Percentiles rank a stretch among this genome's conserved stretches.
These are phyloP conservation scores for Acomys russatus DNA, from an alignment of 2,797 vertebrate genomes.

Conservation along the genomic window DNA sequence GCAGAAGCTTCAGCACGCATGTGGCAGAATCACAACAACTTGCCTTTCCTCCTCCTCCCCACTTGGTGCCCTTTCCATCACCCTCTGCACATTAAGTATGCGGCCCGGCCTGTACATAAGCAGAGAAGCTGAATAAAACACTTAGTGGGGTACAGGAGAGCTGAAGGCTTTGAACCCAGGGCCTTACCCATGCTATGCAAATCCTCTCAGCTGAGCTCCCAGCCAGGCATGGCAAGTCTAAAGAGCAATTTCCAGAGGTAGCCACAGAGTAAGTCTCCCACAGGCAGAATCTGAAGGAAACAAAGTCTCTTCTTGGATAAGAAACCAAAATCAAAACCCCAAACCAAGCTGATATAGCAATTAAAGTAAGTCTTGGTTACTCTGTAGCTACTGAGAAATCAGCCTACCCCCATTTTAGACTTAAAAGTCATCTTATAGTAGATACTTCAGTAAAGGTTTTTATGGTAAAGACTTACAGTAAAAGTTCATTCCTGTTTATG, in stretches of 20 bases:
- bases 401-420: no score
- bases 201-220: not conserved
- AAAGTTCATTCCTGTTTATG: no score
- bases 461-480: no score
- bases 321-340: not conserved
- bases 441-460: no score
- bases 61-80: not conserved
- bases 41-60: not conserved
- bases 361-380: not conserved
- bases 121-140: not conserved
- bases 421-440: no score
- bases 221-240: not conserved
- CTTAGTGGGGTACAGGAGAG: not conserved
- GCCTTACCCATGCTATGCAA: not conserved
- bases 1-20: not conserved
- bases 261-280: not conserved
- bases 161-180: not conserved
- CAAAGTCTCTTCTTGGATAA: not conserved
- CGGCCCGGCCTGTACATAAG: slow-evolving; percentile 33
- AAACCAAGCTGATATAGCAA: not conserved
- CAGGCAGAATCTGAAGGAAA: not conserved
- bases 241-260: not conserved
- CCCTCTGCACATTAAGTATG: not conserved
- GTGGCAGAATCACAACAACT: not conserved
- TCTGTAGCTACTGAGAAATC: not conserved